Percentiles rank a stretch among this genome's conserved stretches.
phyloP scores from a whole-genome alignment of 1,140 invertebrate species.

The Oreohelix idahoensis region DNA sequence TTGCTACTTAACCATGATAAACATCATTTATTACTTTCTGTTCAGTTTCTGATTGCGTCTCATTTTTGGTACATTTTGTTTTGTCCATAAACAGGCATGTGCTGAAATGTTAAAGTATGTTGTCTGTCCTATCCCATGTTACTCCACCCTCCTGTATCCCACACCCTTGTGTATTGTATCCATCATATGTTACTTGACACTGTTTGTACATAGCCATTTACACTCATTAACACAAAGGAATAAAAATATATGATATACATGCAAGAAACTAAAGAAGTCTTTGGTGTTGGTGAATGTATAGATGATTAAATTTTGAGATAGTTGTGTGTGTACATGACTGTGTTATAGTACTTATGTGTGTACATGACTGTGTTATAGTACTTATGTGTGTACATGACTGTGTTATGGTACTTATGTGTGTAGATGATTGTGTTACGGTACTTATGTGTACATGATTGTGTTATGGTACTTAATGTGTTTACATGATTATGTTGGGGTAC shows the following conservation, averaged over 20 bases:
- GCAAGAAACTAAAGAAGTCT: background rate
- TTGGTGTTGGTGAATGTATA: background rate
- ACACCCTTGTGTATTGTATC: background rate
- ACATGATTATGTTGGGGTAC: no score
- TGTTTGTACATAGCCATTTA: background rate
- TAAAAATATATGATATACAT: background rate
- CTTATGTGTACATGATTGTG: background rate
- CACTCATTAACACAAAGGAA: background rate
- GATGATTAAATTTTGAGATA: background rate
- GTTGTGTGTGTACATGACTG: background rate
- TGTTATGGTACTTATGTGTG: background rate
- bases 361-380: background rate
- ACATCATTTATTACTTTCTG: no score
- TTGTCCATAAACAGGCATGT: no score
- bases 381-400: background rate
- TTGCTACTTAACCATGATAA: no score
- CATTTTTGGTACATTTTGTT: no score
- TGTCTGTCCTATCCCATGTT: background rate
- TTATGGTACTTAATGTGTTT: background rate
- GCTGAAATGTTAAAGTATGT: no score
- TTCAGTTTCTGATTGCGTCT: no score
- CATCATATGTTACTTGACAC: constrained; percentile 3
- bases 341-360: background rate
- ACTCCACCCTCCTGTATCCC: background rate
- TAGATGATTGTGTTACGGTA: background rate